Evolutionary conservation across 2,888 invertebrate species (phyloP), one percentile per base, ranked within the genome.

Genomic region (Hipparchia sbordonii): DNA sequence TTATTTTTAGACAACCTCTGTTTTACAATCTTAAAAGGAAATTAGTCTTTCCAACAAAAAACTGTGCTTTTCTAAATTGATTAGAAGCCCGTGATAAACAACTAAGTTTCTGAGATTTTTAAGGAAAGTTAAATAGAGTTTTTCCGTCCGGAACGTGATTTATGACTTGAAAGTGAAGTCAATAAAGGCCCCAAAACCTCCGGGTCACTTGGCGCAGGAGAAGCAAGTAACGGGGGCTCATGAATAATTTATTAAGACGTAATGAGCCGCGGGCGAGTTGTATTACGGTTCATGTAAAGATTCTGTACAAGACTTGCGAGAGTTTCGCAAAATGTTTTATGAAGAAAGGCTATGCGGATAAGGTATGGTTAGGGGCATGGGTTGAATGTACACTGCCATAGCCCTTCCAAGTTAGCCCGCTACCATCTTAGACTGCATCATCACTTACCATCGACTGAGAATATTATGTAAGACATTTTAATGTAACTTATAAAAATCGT

Each of bases 191-290:
- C 62, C 65, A 66, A 61, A 70, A 71, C 54, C 51, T 69, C 72
- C 75, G 73, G 78, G 77, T 77, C 76, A 77, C 70, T 76, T 72
- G 72, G 74, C 72, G 71, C 76, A 62, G 70, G 74, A 76, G 67
- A 39, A 65, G 67, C 82, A 23, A 51, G 12, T 5, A 60, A n/a
- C 81, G 83, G 82, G 84, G 81, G 80, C 79, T 78, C 83, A 89
- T 92, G 90, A 92, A 92, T 91, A 85, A 92, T 92, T 90, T 88
- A 92, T 83, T 82, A 85, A 84, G 82, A 80, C 85, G 88, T 92
- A 91, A 92, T 92, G 91, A 92, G 91, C 89, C 89, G 82, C 83
- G 80, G 86, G 90, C 89, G 79, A 85, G 68, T 67, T 69, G 85
- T 82, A 84, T 87, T 85, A 87, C 85, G 85, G 82, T 81, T 81